A percentile compares a stretch with the other conserved stretches of the same genome.
These are phyloP conservation scores for Euproctis similis DNA, from an alignment of 2,888 invertebrate genomes.

Conservation along the genomic window DNA sequence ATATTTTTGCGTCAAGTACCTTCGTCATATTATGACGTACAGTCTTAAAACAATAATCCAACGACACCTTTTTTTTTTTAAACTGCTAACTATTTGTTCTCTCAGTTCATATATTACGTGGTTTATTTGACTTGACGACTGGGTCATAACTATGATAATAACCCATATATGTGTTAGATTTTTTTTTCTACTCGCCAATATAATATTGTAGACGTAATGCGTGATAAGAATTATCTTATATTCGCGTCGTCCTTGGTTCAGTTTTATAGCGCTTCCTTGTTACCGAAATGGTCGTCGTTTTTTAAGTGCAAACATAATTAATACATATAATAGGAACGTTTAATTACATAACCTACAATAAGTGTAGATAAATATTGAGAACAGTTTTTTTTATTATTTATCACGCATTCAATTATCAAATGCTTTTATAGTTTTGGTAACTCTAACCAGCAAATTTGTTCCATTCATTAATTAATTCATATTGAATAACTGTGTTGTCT, in stretches of 20 bases:
- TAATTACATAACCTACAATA: background rate
- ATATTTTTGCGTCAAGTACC: too few relatives aligned
- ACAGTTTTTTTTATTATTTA: too few relatives aligned
- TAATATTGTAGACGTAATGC: constrained; percentile 20
- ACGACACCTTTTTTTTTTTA: background rate
- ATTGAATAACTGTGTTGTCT: too few relatives aligned
- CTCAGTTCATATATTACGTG: background rate
- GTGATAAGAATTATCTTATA: constrained; percentile 46
- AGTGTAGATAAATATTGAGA: too few relatives aligned
- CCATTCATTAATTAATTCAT: too few relatives aligned
- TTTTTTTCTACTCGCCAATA: constrained; percentile 18
- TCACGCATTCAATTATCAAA: too few relatives aligned
- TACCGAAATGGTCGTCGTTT: constrained; percentile 19
- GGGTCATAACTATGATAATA: constrained; percentile 7
- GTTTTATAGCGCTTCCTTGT: constrained; percentile 37
- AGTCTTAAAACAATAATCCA: background rate
- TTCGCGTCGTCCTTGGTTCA: constrained; percentile 37
- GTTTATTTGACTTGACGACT: constrained; percentile 2
- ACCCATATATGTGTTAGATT: constrained; percentile 7
- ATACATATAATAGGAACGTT: background rate
- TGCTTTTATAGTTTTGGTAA: too few relatives aligned
- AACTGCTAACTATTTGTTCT: background rate
- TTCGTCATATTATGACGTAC: too few relatives aligned
- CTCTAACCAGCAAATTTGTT: too few relatives aligned
- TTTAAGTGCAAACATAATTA: constrained; percentile 6